phyloP scores from a whole-genome alignment of 2,888 invertebrate genomes.

The Pediacus dermestoides region DNA sequence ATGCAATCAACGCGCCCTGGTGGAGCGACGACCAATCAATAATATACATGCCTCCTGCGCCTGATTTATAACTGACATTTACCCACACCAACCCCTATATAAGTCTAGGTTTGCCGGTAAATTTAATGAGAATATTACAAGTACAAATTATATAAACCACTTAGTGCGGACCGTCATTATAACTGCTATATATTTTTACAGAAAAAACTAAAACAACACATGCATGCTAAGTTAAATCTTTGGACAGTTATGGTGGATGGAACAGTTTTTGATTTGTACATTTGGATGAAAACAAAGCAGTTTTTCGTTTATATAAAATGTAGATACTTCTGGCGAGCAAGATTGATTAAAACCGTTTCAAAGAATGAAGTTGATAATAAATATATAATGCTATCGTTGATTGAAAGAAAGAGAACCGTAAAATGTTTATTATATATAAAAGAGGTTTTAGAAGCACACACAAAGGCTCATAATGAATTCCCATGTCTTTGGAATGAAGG shows the following conservation, averaged over 20 bases:
- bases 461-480: conserved; percentile 7
- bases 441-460: not conserved
- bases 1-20: conserved; percentile 6
- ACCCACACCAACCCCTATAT: not conserved
- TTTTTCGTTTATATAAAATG: not conserved
- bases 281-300: not conserved
- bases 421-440: not conserved
- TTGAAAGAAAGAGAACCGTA: conserved; percentile 2
- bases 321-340: not conserved
- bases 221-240: no score
- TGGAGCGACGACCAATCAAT: conserved; percentile 10
- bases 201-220: no score
- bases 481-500: conserved; percentile 13
- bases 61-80: conserved; percentile 11
- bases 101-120: conserved; percentile 4
- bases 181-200: no score
- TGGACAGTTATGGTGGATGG: no score
- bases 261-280: no score
- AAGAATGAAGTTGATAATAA: not conserved
- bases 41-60: conserved; percentile 12
- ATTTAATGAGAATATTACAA: conserved; percentile 7
- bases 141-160: no score
- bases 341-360: no score
- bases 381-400: conserved; percentile 2
- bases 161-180: no score